Percentiles rank a stretch among this genome's conserved stretches.
phyloP scores from a whole-genome alignment of 2,113 vertebrate genomes.

The Mellivora capensis region DNA sequence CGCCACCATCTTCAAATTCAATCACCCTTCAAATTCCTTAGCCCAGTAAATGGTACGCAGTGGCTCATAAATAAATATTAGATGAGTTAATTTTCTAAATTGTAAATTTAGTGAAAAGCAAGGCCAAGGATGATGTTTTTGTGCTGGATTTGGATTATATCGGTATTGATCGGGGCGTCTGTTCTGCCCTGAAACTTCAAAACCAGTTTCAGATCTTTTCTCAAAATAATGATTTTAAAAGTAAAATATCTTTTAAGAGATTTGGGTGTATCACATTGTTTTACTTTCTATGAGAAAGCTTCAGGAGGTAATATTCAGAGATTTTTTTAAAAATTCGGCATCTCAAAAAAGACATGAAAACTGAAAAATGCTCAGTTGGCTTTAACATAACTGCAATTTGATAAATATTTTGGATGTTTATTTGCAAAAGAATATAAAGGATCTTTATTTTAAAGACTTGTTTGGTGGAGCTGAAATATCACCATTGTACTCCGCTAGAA shows the following conservation, averaged over 20 bases:
- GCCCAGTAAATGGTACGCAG: neutral
- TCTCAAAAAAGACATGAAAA: constrained; percentile 43
- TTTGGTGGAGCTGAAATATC: constrained; percentile 52
- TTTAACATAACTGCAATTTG: neutral
- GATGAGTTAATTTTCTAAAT: neutral
- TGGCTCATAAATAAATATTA: neutral
- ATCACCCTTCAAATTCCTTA: neutral
- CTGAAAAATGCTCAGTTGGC: neutral
- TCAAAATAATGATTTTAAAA: constrained; percentile 33
- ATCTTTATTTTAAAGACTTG: constrained; percentile 13
- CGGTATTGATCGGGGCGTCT: neutral
- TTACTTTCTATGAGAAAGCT: neutral
- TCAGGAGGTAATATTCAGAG: neutral
- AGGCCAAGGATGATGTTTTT: neutral
- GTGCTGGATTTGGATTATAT: neutral
- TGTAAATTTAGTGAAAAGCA: neutral
- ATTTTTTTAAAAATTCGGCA: neutral
- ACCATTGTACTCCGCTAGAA: constrained; percentile 54
- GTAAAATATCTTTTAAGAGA: neutral
- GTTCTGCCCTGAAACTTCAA: neutral
- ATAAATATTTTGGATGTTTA: constrained; percentile 57
- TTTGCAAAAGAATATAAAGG: constrained; percentile 45
- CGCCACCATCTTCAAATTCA: neutral
- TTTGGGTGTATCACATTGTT: neutral
- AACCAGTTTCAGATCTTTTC: neutral